Percentiles rank a stretch among this genome's conserved stretches.
Conservation (phyloP, 2,888 invertebrate species). For the Ormyrus nitidulus region DNA sequence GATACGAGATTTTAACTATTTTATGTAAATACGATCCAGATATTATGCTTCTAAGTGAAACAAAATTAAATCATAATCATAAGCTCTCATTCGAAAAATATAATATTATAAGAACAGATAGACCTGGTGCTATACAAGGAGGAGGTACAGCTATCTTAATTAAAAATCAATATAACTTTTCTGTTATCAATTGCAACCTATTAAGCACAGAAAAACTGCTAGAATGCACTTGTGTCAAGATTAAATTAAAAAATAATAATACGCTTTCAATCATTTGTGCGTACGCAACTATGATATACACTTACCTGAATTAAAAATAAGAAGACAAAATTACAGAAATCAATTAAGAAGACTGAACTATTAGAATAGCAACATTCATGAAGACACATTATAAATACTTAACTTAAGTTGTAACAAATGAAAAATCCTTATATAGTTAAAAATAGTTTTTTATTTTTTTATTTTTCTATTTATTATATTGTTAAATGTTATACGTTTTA, state of each 20-base stretch:
- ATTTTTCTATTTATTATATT: no score
- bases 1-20: slow-evolving; percentile 38
- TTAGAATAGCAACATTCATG: no score
- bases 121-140: slow-evolving; percentile 37
- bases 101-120: slow-evolving; percentile 51
- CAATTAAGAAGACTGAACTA: no score
- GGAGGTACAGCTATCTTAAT: slow-evolving; percentile 58
- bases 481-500: no score
- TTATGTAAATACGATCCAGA: slow-evolving; percentile 43
- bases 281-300: no score
- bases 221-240: not conserved
- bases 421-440: no score
- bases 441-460: no score
- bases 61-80: slow-evolving; percentile 53
- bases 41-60: slow-evolving; percentile 51
- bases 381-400: no score
- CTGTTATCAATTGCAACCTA: not conserved
- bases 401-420: no score
- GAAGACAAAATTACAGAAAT: no score
- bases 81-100: slow-evolving; percentile 49
- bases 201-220: not conserved
- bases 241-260: not conserved
- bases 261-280: not conserved
- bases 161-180: slow-evolving; percentile 21
- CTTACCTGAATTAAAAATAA: no score